These are phyloP conservation scores for Ichneumoninae sp. DNA, from an alignment of 2,888 invertebrate species.

Conservation along the genomic window DNA sequence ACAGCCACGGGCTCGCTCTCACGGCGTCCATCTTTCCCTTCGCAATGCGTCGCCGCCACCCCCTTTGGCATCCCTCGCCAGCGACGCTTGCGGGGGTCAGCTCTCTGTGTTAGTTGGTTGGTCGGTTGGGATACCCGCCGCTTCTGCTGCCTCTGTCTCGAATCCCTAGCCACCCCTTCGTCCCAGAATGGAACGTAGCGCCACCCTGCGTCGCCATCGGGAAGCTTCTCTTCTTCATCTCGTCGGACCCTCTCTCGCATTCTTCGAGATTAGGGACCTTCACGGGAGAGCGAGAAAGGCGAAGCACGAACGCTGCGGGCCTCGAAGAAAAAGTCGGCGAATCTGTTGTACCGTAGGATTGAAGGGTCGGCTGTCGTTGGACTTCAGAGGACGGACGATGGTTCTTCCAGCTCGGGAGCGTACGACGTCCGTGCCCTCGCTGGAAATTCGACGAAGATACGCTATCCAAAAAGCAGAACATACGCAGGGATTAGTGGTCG, in stretches of 20 bases:
- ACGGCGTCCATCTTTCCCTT: slow-evolving; percentile 61
- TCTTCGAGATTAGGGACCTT: slow-evolving; percentile 39
- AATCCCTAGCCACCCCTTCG: slow-evolving; percentile 57
- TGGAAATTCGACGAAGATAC: slow-evolving; percentile 2
- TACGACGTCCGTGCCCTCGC: neutral
- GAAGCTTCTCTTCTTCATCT: slow-evolving; percentile 73
- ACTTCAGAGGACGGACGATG: slow-evolving; percentile 12
- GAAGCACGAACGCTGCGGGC: slow-evolving; percentile 4
- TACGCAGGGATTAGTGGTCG: slow-evolving; percentile 33
- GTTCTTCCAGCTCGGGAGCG: neutral
- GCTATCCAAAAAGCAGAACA: slow-evolving; percentile 38
- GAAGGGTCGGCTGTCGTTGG: slow-evolving; percentile 41
- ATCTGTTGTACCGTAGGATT: slow-evolving; percentile 67
- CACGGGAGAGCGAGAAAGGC: slow-evolving; percentile 35
- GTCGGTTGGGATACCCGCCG: slow-evolving; percentile 44
- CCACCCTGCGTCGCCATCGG: slow-evolving; percentile 78
- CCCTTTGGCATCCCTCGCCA: slow-evolving; percentile 56
- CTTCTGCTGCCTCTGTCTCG: slow-evolving; percentile 42
- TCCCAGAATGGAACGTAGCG: slow-evolving; percentile 78
- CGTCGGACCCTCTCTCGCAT: slow-evolving; percentile 57
- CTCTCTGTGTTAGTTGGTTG: slow-evolving; percentile 61
- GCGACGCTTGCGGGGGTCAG: slow-evolving; percentile 62
- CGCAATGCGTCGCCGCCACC: slow-evolving; percentile 60
- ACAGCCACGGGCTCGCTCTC: slow-evolving; percentile 51
- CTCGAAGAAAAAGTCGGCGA: slow-evolving; percentile 51